Conservation (phyloP, 2,797 vertebrate species). For the Aplochiton taeniatus region DNA sequence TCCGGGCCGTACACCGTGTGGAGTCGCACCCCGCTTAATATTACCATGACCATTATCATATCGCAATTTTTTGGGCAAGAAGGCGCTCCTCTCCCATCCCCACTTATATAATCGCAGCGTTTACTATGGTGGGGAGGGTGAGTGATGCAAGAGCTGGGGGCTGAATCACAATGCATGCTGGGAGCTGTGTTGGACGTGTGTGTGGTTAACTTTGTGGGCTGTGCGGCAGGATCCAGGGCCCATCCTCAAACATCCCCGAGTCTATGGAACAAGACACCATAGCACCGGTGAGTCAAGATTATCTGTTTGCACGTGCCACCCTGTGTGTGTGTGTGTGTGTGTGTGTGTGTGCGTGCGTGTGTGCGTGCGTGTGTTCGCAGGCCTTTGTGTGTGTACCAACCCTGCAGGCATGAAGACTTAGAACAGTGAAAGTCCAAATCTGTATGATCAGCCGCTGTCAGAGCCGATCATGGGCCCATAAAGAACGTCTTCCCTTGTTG, state of each 20-base stretch:
- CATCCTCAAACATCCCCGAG: constrained; percentile 58
- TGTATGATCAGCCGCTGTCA: constrained; percentile 63
- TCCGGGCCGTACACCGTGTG: constrained; percentile 31
- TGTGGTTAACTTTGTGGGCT: constrained; percentile 63
- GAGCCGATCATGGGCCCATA: constrained; percentile 47
- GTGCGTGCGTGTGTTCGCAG: constrained; percentile 4
- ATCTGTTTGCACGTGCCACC: constrained; percentile 64
- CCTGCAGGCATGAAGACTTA: constrained; percentile 57
- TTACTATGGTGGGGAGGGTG: constrained; percentile 51
- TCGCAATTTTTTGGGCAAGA: constrained; percentile 39
- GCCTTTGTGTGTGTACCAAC: constrained; percentile 38
- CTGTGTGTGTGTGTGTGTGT: constrained; percentile 18
- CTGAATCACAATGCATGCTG: constrained; percentile 57
- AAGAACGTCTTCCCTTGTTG: constrained; percentile 50
- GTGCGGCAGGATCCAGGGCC: constrained; percentile 51
- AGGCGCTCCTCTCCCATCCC: constrained; percentile 40
- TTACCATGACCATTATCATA: constrained; percentile 52
- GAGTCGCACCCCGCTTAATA: constrained; percentile 33
- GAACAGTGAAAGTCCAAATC: constrained; percentile 57
- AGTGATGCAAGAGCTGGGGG: constrained; percentile 37
- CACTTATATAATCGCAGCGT: constrained; percentile 61
- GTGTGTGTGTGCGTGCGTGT: constrained; percentile 7
- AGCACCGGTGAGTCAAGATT: constrained; percentile 63
- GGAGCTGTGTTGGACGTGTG: constrained; percentile 63
- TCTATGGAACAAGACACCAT: constrained; percentile 40